Evolutionary conservation across 2,888 invertebrate species (phyloP).

Genomic region (Ichneumoninae sp.): DNA sequence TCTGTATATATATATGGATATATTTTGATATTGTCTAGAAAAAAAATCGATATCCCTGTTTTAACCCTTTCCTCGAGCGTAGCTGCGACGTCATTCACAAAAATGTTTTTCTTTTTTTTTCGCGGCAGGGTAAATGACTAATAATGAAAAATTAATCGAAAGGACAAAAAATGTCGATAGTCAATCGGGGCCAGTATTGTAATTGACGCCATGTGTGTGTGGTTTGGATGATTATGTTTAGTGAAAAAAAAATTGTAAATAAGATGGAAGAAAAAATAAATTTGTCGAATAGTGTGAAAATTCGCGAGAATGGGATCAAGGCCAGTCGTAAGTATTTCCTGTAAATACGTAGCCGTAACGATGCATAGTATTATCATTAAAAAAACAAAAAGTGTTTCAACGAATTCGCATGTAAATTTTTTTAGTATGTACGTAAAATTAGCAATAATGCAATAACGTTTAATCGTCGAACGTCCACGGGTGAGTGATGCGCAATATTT

Average conservation of each 20-base stretch:
- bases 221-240: conserved; percentile 9
- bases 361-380: conserved; percentile 26
- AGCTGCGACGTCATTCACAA: conserved; percentile 15
- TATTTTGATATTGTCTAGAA: not conserved
- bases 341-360: conserved; percentile 69
- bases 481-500: conserved; percentile 31
- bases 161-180: conserved; percentile 64
- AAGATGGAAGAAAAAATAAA: not conserved
- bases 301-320: conserved; percentile 75
- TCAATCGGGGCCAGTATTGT: conserved; percentile 78
- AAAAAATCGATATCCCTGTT: not conserved
- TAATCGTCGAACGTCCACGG: conserved; percentile 36
- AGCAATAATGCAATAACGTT: conserved; percentile 29
- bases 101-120: conserved; percentile 24
- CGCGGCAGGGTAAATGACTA: not conserved
- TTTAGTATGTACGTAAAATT: conserved; percentile 13
- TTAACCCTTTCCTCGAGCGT: not conserved
- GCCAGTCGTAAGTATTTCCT: conserved; percentile 76
- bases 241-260: conserved; percentile 16
- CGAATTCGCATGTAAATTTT: conserved; percentile 38
- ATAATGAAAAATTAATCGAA: not conserved
- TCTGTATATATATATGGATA: conserved; percentile 2
- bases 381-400: conserved; percentile 32
- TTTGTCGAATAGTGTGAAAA: conserved; percentile 40
- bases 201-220: conserved; percentile 54